These are phyloP conservation scores for Caenorhabditis angaria DNA, from an alignment of 2,888 invertebrate genomes.

Conservation along the genomic window DNA sequence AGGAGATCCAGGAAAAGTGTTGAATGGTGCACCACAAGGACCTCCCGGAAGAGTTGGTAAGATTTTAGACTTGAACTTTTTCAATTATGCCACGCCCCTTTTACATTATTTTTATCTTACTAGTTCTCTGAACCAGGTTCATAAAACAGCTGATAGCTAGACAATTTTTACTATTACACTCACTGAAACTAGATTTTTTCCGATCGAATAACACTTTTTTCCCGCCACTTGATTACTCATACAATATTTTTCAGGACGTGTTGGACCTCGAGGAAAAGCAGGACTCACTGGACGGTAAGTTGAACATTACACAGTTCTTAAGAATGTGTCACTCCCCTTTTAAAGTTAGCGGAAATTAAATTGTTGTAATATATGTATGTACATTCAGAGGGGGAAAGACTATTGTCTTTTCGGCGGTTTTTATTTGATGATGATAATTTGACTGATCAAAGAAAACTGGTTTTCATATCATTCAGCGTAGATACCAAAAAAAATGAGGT, in stretches of 20 bases:
- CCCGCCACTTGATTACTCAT: background rate
- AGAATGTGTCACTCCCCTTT: background rate
- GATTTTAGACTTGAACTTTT: background rate
- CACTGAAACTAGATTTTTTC: background rate
- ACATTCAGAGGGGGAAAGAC: no score
- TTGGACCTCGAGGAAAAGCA: constrained; percentile 48
- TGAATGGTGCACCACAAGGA: constrained; percentile 55
- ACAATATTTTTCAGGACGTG: constrained; percentile 29
- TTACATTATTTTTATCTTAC: no score
- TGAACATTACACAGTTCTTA: background rate
- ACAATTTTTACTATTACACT: background rate
- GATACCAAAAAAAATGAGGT: background rate
- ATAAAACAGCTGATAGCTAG: background rate
- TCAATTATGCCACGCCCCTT: background rate
- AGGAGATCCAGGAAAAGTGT: constrained; percentile 57
- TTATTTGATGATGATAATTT: background rate
- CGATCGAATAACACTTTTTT: background rate
- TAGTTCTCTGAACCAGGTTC: no score
- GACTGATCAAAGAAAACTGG: background rate
- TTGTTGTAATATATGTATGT: no score
- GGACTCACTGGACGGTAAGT: constrained; percentile 52
- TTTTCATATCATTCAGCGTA: background rate
- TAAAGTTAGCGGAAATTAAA: no score
- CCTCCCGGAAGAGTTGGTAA: constrained; percentile 46
- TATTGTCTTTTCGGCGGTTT: background rate